phyloP scores from a whole-genome alignment of 2,113 vertebrate species.

The Aptenodytes forsteri region DNA sequence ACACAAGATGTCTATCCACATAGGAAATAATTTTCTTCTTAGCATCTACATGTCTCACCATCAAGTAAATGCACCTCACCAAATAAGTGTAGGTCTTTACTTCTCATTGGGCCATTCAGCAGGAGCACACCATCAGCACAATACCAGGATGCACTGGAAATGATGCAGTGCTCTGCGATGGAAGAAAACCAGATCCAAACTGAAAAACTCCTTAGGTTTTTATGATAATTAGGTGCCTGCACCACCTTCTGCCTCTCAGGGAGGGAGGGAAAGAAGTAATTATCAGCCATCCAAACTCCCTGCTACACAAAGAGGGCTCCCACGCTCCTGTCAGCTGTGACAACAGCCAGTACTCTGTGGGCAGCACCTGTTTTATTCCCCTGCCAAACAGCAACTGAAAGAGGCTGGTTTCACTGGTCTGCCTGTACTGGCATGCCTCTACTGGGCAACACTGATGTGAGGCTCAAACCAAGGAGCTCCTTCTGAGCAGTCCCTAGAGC shows the following conservation, averaged over 20 bases:
- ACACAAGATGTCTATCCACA: neutral
- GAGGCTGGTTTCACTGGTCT: neutral
- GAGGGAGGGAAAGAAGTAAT: constrained; percentile 17
- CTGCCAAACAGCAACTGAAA: neutral
- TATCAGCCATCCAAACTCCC: constrained; percentile 9
- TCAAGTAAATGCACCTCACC: neutral
- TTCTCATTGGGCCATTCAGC: neutral
- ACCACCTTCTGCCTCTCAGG: constrained; percentile 1
- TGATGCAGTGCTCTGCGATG: neutral
- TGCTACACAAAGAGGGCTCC: constrained; percentile 10
- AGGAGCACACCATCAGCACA: neutral
- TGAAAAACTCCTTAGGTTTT: neutral
- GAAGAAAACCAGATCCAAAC: neutral
- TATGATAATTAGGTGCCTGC: neutral
- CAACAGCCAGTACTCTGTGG: constrained; percentile 11
- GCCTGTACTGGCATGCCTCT: neutral
- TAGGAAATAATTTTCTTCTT: neutral
- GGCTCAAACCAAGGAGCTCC: neutral
- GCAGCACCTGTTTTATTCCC: neutral
- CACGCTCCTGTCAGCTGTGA: constrained; percentile 24
- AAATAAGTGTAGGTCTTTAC: neutral
- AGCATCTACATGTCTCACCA: neutral
- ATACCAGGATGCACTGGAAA: neutral
- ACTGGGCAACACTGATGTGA: neutral
- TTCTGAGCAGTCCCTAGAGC: neutral